phyloP scores from a whole-genome alignment of 2,888 invertebrate genomes.

The Drosophila phalerata region DNA sequence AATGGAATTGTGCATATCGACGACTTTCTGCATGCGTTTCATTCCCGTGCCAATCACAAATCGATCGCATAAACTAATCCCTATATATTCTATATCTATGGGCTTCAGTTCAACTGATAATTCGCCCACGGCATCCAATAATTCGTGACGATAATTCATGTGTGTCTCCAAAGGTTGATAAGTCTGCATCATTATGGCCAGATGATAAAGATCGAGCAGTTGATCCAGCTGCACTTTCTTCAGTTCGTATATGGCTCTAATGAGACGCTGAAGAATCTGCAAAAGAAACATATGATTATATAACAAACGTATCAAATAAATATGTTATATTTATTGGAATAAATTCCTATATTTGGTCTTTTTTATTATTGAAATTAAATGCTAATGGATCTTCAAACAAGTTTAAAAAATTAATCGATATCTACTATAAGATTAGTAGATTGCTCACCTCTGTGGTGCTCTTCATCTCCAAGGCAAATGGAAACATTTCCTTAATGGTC shows the following conservation, averaged over 20 bases:
- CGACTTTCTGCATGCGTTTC: constrained; percentile 35
- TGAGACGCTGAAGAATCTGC: constrained; percentile 25
- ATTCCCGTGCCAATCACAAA: constrained; percentile 27
- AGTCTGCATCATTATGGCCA: constrained; percentile 54
- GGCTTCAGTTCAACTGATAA: constrained; percentile 13
- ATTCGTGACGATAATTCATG: constrained; percentile 26
- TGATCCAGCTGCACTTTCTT: background rate
- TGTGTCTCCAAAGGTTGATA: constrained; percentile 20
- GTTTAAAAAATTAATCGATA: too few species aligned
- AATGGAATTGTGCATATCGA: constrained; percentile 39
- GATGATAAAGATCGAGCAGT: constrained; percentile 49
- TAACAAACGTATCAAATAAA: too few species aligned
- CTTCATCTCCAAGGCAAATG: background rate
- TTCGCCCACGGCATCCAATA: constrained; percentile 35
- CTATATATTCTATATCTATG: constrained; percentile 32
- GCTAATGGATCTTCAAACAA: too few species aligned
- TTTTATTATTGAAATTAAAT: too few species aligned
- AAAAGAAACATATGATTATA: background rate
- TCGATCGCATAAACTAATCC: constrained; percentile 24
- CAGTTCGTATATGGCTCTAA: background rate
- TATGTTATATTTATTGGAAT: too few species aligned
- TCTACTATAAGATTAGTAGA: background rate
- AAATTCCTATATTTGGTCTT: too few species aligned
- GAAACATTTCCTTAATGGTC: constrained; percentile 17
- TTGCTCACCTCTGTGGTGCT: constrained; percentile 1